Conservation (phyloP, 2,113 vertebrate species). For the Corythornis cristatus region DNA sequence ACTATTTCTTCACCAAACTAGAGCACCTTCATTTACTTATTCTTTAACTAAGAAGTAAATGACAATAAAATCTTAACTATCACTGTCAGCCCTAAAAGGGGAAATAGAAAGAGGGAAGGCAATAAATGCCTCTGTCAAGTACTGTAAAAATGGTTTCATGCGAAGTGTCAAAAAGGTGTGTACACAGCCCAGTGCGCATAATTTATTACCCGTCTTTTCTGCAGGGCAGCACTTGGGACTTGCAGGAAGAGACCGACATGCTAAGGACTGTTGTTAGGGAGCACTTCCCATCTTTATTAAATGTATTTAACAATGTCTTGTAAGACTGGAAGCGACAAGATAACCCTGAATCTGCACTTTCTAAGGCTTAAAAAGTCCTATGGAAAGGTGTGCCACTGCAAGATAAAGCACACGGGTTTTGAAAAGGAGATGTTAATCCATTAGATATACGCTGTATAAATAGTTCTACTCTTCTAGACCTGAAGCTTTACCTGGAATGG, state of each 20-base stretch:
- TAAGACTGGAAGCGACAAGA: background rate
- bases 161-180: background rate
- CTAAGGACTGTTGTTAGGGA: background rate
- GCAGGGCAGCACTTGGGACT: background rate
- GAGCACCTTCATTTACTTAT: background rate
- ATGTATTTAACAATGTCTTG: background rate
- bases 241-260: background rate
- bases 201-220: background rate
- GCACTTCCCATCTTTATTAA: background rate
- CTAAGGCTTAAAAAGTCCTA: background rate
- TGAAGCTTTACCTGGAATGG: background rate
- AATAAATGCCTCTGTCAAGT: background rate
- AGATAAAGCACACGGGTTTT: slow-evolving; percentile 26
- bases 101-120: background rate
- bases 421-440: slow-evolving; percentile 17
- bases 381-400: background rate
- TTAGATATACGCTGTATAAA: slow-evolving; percentile 1
- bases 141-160: background rate
- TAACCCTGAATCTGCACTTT: slow-evolving; percentile 52
- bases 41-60: background rate
- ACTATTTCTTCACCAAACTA: accelerated
- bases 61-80: background rate
- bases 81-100: background rate
- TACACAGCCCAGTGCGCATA: background rate
- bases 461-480: background rate